Evolutionary conservation across 2,797 vertebrate species (phyloP).

Genomic region (Lemur catta): DNA sequence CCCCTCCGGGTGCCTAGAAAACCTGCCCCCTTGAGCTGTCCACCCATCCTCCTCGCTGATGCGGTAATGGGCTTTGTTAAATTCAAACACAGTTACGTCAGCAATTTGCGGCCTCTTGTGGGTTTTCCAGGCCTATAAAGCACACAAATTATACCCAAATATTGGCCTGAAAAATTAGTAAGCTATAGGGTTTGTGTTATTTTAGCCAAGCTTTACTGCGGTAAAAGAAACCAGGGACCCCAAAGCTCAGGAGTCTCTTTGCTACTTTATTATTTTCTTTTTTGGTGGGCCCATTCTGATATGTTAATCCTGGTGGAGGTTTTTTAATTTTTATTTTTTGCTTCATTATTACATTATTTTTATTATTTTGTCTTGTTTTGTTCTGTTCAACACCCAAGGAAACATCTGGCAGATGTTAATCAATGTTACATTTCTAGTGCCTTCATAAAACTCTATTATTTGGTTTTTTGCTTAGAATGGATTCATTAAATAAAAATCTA

Average conservation of each 20-base stretch:
- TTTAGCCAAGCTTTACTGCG: slow-evolving; percentile 87
- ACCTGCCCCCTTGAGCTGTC: slow-evolving; percentile 75
- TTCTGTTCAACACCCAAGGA: neutral
- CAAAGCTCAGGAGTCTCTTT: slow-evolving; percentile 77
- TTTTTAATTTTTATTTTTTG: neutral
- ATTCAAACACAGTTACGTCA: slow-evolving; percentile 91
- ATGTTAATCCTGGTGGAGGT: neutral
- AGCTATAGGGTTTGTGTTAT: slow-evolving; percentile 88
- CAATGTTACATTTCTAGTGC: neutral
- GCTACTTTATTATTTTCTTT: slow-evolving; percentile 81
- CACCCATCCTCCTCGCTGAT: slow-evolving; percentile 84
- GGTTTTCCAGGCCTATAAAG: slow-evolving; percentile 87
- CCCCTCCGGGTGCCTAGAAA: slow-evolving; percentile 83
- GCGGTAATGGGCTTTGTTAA: slow-evolving; percentile 88
- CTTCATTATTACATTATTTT: neutral
- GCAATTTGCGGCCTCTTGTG: slow-evolving; percentile 86
- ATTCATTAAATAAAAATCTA: neutral
- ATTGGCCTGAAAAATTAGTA: slow-evolving; percentile 89
- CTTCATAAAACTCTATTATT: neutral
- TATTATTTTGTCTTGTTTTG: neutral
- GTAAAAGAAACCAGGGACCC: slow-evolving; percentile 84
- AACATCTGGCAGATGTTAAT: neutral
- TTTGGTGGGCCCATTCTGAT: slow-evolving; percentile 79
- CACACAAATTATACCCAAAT: slow-evolving; percentile 89
- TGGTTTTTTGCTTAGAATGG: neutral